These are phyloP conservation scores for Euglossa dilemma DNA, from an alignment of 1,140 invertebrate species.

Conservation along the genomic window DNA sequence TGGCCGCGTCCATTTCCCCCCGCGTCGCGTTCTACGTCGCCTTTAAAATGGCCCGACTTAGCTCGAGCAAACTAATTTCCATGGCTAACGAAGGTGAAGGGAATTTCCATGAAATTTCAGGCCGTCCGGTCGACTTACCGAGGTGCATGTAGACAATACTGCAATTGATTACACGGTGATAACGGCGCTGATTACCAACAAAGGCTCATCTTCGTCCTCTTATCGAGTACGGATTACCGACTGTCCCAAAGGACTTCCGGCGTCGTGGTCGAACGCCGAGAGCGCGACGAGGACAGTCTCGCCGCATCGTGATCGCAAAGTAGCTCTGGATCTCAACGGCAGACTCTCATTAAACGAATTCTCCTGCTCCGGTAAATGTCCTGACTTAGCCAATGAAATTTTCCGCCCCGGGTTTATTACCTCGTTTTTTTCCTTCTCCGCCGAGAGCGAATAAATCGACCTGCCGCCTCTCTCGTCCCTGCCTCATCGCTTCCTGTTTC, in stretches of 20 bases:
- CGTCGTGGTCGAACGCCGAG: conserved; percentile 75
- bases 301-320: conserved; percentile 78
- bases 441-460: not conserved
- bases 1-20: no score
- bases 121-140: conserved; percentile 76
- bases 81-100: not conserved
- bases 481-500: not conserved
- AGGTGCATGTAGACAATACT: conserved; percentile 79
- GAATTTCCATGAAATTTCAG: conserved; percentile 49
- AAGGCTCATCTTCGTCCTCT: conserved; percentile 72
- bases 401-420: not conserved
- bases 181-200: conserved; percentile 79
- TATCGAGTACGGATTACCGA: conserved; percentile 77
- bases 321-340: conserved; percentile 75
- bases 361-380: conserved; percentile 73
- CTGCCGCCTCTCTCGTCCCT: not conserved
- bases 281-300: conserved; percentile 74
- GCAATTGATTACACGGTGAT: conserved; percentile 75
- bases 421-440: not conserved
- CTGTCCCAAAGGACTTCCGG: conserved; percentile 78
- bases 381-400: not conserved
- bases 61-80: not conserved
- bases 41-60: not conserved
- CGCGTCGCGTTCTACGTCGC: not conserved
- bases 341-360: conserved; percentile 73